Base-by-base conservation (phyloP, 2,888 invertebrate genomes). In the Diarsia mendica region DNA sequence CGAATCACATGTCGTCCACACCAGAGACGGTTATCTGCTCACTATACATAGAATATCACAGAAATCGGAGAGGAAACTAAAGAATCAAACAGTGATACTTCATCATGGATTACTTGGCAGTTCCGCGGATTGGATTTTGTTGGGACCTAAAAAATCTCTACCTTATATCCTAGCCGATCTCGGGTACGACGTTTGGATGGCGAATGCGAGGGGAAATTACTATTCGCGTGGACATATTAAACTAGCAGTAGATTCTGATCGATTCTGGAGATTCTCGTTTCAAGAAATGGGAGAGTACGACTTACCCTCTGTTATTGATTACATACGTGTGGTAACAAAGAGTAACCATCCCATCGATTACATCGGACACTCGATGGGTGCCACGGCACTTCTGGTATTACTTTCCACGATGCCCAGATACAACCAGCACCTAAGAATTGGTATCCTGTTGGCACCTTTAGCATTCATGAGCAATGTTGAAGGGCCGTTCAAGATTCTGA, bases 111-210 rank as follows among this genome's bases (percentile, higher is more conserved):
- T 95, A 67, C 89, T 95, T 0, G 95, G 95, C 11, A 95, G 95
- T 81, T 95, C 95, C 1, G 93, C 93, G 0, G 95, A 95, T 84
- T 95, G 95, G 95, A 89, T 95, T 66, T 80, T 95, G 73, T 87
- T 93, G n/a, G 95, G 95, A 53, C 86, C 93, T 2, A 83, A 87
- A 66, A 91, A 93, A 74, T 93, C 94, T 9, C 89, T 95, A n/a
- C 93, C 95, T 0, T 95, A 95, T 72, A 82, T 94, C 3, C 79
- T 98, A 93, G 94, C 96, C 93, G 94, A 97, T 79, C 92, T 92
- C 3, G 97, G 97, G 0, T 97, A 96, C 79, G 97, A 97, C 74
- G 97, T 97, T 3, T 98, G 95, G 98, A 96, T 94, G 96, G 93
- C 94, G 15, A 97, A 97, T 66, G 92, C 94, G 0, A 91, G 95